Evolutionary conservation across 2,113 vertebrate genomes (phyloP), one percentile per base, ranked within the genome.

Genomic region (Trichechus manatus): DNA sequence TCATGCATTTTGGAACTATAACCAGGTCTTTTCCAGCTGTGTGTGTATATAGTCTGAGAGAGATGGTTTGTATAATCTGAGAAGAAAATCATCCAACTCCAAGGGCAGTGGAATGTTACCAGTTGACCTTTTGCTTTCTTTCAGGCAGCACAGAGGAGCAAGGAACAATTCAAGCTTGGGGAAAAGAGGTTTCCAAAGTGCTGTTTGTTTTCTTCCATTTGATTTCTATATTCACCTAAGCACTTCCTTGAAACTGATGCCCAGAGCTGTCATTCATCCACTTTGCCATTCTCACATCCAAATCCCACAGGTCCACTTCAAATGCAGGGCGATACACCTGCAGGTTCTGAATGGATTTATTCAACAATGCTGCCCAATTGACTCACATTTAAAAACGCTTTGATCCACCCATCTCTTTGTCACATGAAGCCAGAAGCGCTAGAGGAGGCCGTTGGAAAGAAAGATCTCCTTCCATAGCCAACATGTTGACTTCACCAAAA

Each of bases 361-460:
- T 77, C 77, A 56, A 94, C 86, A 94, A 97, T 83, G 75, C 74
- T 0, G 9, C 31, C 64, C 82, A 39, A 79, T 14, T 20, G 92
- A 75, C 63, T 93, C 89, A 74, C 86, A 84, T 59, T 94, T 44
- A 89, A 79, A 91, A 88, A 75, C n/a, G 63, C 96, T 97, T 93
- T 96, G 89, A 95, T 97, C 87, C 19, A 83, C 96, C 95, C 78
- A 89, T 93, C 77, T 72, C 87, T 97, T 87, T 98, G 96, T 97
- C 47, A 56, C 11, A 29, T 9, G 66, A 89, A 85, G 36, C 75
- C 19, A 13, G 50, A 79, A 10, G 36, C 70, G 78, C 14, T 5
- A 33, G 22, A 14, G 27, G 78, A 72, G 25, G 50, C 47, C 31
- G 20, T 20, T 68, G 53, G n/a, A 85, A 86, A 59, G 82, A 78